These are phyloP conservation scores for Cephalopterus ornatus DNA, from an alignment of 2,113 vertebrate species.

Conservation along the genomic window DNA sequence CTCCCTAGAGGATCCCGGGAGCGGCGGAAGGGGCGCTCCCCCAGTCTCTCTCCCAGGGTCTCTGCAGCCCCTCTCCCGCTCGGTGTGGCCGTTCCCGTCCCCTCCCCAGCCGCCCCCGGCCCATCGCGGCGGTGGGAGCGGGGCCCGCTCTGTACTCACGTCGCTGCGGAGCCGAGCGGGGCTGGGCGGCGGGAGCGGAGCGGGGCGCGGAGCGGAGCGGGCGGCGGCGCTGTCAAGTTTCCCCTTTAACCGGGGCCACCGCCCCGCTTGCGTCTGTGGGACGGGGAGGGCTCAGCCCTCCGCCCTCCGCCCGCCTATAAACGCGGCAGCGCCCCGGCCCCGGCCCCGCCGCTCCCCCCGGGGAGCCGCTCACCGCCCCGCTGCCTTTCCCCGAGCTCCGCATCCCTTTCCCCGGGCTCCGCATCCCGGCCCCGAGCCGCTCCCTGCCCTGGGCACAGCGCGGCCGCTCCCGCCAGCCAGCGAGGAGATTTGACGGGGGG, in stretches of 20 bases:
- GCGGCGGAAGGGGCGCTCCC: neutral
- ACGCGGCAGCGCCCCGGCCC: neutral
- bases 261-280: constrained; percentile 47
- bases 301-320: constrained; percentile 35
- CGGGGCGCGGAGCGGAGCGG: neutral
- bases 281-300: constrained; percentile 9
- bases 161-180: neutral
- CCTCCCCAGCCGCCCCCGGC: neutral
- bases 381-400: too few species aligned
- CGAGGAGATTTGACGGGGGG: neutral
- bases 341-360: neutral
- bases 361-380: too few species aligned
- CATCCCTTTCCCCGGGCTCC: neutral
- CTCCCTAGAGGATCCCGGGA: neutral
- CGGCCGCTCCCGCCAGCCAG: neutral
- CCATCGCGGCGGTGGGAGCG: neutral
- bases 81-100: too few species aligned
- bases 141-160: neutral
- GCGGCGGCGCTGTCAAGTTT: constrained; percentile 41
- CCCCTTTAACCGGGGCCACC: constrained; percentile 45
- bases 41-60: neutral
- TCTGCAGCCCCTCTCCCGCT: neutral
- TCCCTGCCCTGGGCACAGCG: neutral
- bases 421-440: neutral
- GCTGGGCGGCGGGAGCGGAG: neutral